phyloP scores from a whole-genome alignment of 2,888 invertebrate genomes.

The Callyntrura guangdongensis region DNA sequence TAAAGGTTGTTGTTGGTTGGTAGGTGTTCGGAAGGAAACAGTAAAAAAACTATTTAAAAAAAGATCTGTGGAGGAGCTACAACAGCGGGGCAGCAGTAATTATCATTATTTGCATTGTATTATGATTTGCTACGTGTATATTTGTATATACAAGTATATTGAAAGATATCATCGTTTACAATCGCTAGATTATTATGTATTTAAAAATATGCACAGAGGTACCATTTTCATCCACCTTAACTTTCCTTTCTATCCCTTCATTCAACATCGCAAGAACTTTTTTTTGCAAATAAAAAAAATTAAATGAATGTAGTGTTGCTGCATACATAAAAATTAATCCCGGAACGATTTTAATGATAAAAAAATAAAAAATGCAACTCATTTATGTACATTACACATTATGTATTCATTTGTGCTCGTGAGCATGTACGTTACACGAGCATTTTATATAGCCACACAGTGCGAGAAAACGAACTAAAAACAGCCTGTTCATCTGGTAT shows the following conservation, averaged over 20 bases:
- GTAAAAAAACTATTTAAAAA: conserved; percentile 24
- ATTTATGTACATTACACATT: conserved; percentile 61
- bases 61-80: conserved; percentile 19
- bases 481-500: conserved; percentile 63
- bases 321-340: conserved; percentile 69
- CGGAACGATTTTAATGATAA: conserved; percentile 73
- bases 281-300: background rate
- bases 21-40: conserved; percentile 56
- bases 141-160: background rate
- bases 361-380: conserved; percentile 68
- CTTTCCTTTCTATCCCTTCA: background rate
- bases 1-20: background rate
- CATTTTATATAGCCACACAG: too few relatives aligned
- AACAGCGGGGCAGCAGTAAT: conserved; percentile 64
- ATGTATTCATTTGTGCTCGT: conserved; percentile 1
- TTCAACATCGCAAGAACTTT: background rate
- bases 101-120: conserved; percentile 67
- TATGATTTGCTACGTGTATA: conserved; percentile 35
- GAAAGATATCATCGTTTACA: conserved; percentile 52
- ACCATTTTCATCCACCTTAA: background rate
- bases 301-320: conserved; percentile 29
- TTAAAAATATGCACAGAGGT: conserved; percentile 33
- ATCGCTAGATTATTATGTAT: conserved; percentile 28
- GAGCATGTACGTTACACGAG: too few relatives aligned
- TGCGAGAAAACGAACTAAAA: background rate